A percentile compares a stretch with the other conserved stretches of the same genome.
Conservation (phyloP, 2,797 vertebrate species). For the Caiman crocodilus region DNA sequence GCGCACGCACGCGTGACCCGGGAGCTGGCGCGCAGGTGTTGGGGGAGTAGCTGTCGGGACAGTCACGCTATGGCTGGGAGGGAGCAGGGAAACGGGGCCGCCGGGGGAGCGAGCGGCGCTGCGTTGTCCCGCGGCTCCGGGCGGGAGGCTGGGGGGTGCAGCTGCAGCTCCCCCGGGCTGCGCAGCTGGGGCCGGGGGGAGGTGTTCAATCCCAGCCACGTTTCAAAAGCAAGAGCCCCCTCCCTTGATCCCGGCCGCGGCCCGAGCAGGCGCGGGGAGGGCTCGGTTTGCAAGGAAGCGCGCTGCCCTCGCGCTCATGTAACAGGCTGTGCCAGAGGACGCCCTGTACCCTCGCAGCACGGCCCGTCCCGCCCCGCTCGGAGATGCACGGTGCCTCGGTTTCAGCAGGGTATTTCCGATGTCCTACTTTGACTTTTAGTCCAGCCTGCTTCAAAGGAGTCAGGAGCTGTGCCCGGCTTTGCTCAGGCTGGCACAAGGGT, state of each 20-base stretch:
- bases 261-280: no score
- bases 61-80: slow-evolving; percentile 61
- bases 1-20: neutral
- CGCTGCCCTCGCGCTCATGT: neutral
- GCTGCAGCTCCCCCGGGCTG: no score
- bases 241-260: no score
- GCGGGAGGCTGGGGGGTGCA: neutral
- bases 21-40: slow-evolving; percentile 50
- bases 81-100: neutral
- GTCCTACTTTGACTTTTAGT: neutral
- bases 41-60: neutral
- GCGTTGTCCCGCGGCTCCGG: no score
- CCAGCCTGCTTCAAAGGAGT: neutral
- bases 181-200: neutral
- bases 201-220: neutral
- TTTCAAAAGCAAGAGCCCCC: neutral
- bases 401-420: neutral
- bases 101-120: no score
- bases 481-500: neutral
- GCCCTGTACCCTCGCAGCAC: neutral
- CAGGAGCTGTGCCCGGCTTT: neutral
- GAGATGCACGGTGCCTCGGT: neutral
- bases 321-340: neutral
- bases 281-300: no score
- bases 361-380: neutral